These are phyloP conservation scores for Prenolepis imparis DNA, from an alignment of 2,888 invertebrate species.

Conservation along the genomic window DNA sequence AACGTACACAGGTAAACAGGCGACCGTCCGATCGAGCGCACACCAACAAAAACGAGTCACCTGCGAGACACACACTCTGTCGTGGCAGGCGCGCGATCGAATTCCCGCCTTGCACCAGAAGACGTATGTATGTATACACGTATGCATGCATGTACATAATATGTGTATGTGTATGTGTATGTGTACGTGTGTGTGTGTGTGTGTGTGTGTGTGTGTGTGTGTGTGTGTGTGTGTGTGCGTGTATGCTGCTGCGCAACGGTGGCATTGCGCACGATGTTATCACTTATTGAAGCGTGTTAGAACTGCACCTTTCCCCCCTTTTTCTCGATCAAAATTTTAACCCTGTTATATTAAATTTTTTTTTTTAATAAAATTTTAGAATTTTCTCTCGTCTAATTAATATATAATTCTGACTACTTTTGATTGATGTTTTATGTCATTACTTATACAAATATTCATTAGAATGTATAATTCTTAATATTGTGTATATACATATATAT, in stretches of 20 bases:
- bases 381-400: neutral
- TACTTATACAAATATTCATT: neutral
- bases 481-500: no score
- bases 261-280: constrained; percentile 42
- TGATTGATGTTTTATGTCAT: neutral
- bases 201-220: constrained; percentile 7
- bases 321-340: neutral
- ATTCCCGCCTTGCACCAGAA: constrained; percentile 74
- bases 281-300: constrained; percentile 27
- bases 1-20: constrained; percentile 67
- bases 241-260: constrained; percentile 22
- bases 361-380: neutral
- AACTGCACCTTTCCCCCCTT: neutral
- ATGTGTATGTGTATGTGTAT: neutral
- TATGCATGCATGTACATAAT: neutral
- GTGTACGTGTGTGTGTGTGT: neutral
- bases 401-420: neutral
- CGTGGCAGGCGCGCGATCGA: constrained; percentile 72
- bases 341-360: no score
- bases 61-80: constrained; percentile 73
- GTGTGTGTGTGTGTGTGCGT: neutral
- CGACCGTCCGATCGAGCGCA: constrained; percentile 78
- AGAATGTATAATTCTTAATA: neutral
- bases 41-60: constrained; percentile 78
- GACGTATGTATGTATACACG: no score